Evolutionary conservation across 2,797 vertebrate species (phyloP).

Genomic region (Hafferia zeledoni): DNA sequence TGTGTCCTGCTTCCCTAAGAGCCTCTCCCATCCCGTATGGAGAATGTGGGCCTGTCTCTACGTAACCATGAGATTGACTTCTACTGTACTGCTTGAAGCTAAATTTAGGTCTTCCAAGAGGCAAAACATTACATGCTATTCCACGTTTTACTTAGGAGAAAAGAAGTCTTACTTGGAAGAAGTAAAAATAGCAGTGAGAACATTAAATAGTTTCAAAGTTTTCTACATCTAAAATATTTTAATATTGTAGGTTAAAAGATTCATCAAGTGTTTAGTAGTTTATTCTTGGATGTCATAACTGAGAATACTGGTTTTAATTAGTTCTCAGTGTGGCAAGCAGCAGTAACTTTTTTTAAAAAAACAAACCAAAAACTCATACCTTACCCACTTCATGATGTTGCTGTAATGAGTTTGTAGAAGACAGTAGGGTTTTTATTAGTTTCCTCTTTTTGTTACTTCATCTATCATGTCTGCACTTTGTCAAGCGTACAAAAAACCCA

Average conservation of each 20-base stretch:
- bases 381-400: not conserved
- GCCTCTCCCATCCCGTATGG: not conserved
- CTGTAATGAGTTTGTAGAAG: not conserved
- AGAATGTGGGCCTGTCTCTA: rapidly evolving
- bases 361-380: not conserved
- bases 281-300: not conserved
- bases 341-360: not conserved
- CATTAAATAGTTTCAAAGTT: not conserved
- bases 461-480: not conserved
- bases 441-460: not conserved
- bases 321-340: not conserved
- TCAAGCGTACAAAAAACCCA: not conserved
- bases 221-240: not conserved
- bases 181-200: not conserved
- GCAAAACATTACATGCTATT: not conserved
- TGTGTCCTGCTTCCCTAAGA: not conserved
- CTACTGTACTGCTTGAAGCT: not conserved
- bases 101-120: not conserved
- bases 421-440: rapidly evolving
- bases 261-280: not conserved
- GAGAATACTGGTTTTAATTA: not conserved
- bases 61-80: rapidly evolving
- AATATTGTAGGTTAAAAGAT: not conserved
- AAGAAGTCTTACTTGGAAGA: not conserved
- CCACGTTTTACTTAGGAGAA: not conserved